phyloP scores from a whole-genome alignment of 2,888 invertebrate genomes.

The Oxycera nigricornis region DNA sequence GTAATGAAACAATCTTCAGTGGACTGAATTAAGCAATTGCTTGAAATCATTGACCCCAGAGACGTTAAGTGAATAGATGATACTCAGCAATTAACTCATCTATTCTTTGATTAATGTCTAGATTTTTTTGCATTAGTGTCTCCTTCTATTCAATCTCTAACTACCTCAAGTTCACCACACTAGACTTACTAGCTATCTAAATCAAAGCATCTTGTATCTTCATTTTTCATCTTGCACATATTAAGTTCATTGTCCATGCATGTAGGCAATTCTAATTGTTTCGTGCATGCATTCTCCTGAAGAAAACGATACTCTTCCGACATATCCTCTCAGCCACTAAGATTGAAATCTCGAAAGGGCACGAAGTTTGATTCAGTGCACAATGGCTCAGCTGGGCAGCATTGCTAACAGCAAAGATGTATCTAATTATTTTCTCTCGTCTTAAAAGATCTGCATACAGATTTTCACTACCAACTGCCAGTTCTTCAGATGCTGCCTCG shows the following conservation, averaged over 20 bases:
- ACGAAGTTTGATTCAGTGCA: neutral
- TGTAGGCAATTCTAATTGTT: constrained; percentile 19
- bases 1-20: too few species aligned
- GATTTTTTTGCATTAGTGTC: too few species aligned
- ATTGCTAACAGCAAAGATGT: neutral
- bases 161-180: too few species aligned
- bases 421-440: constrained; percentile 32
- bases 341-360: constrained; percentile 8
- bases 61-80: too few species aligned
- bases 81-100: too few species aligned
- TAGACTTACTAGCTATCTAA: too few species aligned
- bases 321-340: too few species aligned
- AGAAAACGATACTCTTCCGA: neutral
- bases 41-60: too few species aligned
- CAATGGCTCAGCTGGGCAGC: neutral
- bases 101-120: too few species aligned
- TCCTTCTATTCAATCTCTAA: too few species aligned
- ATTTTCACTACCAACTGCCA: neutral
- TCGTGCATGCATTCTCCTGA: neutral
- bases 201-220: neutral
- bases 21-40: too few species aligned
- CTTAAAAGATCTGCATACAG: constrained; percentile 1
- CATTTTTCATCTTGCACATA: neutral
- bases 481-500: neutral
- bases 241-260: constrained; percentile 28